Base-by-base conservation (phyloP, 2,797 vertebrate genomes). In the Nothura maculosa region DNA sequence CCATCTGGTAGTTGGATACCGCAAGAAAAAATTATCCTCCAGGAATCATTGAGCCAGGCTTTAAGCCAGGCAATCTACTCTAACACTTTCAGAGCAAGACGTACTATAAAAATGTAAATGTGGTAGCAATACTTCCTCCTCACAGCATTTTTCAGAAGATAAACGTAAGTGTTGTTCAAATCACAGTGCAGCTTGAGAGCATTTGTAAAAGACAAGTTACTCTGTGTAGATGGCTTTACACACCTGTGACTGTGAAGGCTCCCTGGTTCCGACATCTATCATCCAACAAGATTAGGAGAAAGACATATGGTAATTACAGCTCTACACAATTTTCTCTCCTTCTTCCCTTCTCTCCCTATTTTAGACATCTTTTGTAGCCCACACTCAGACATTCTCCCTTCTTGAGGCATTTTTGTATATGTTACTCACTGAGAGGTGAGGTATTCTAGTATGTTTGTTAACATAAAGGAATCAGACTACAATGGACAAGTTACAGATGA, bases 91-190 rank as follows among this genome's bases (percentile, higher is more conserved):
- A 96, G 96, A 92, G 94, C 64, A 96, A 93, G 69, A 36, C 72
- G 81, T 94, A 95, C 93, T 96, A 97, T 97, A 96, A 97, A 97
- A 97, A 97, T 96, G 93, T 95, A 97, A 97, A 96, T 96, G 78
- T 45, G 74, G 78, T 21, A 8, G 66, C 87, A 92, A 89, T 96
- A 68, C 94, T 94, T 96, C 94, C 94, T 95, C 62, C 82, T 95
- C 82, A 83, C 57, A 93, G 75, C 62, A 30, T 94, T 92, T 96
- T 96, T 97, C 90, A 81, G 92, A 89, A 89, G 76, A 92, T 62
- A 90, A 96, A 91, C 3, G 54, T 95, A 96, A 92, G 64, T 74
- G 70, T 88, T 93, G 87, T 94, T 92, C 89, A 91, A 93, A 96
- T 89, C 47, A 82, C n/a, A 9, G 81, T 91, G 61, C 85, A 92